A percentile compares a stretch with the other conserved stretches of the same genome.
Evolutionary conservation across 2,113 vertebrate species (phyloP).

Genomic region (Cercopithecus mona): DNA sequence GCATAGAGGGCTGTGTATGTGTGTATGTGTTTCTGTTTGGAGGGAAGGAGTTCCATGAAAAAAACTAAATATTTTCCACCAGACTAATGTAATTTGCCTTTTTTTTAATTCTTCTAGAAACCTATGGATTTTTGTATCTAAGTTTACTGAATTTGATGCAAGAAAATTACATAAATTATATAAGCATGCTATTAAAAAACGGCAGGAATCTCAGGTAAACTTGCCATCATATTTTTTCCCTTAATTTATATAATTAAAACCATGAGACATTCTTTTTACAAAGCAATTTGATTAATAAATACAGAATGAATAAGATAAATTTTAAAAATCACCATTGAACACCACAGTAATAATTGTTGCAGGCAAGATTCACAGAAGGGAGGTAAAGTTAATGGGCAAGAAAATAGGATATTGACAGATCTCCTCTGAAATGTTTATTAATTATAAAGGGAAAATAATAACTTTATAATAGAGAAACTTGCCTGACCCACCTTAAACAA

Average conservation of each 20-base stretch:
- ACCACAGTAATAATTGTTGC: neutral
- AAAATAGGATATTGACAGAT: neutral
- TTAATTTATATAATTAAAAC: slow-evolving; percentile 27
- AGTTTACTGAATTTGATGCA: slow-evolving; percentile 99
- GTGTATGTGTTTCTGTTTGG: neutral
- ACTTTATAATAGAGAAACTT: neutral
- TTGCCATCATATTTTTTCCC: slow-evolving; percentile 37
- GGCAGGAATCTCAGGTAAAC: slow-evolving; percentile 95
- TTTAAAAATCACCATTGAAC: neutral
- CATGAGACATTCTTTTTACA: neutral
- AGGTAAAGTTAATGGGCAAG: neutral
- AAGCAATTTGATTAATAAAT: neutral
- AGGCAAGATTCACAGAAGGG: neutral
- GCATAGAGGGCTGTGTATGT: neutral
- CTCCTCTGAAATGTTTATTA: neutral
- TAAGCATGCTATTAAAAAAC: slow-evolving; percentile 99
- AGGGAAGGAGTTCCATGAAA: neutral
- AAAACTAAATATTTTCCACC: neutral
- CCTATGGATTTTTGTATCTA: slow-evolving; percentile 99
- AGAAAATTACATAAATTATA: slow-evolving; percentile 98
- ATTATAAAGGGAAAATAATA: slow-evolving; percentile 11
- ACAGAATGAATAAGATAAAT: neutral
- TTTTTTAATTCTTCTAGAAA: slow-evolving; percentile 85
- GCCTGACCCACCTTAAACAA: neutral
- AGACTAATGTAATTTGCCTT: neutral